Base-by-base conservation (phyloP, 2,888 invertebrate species). In the Elysia crispata region DNA sequence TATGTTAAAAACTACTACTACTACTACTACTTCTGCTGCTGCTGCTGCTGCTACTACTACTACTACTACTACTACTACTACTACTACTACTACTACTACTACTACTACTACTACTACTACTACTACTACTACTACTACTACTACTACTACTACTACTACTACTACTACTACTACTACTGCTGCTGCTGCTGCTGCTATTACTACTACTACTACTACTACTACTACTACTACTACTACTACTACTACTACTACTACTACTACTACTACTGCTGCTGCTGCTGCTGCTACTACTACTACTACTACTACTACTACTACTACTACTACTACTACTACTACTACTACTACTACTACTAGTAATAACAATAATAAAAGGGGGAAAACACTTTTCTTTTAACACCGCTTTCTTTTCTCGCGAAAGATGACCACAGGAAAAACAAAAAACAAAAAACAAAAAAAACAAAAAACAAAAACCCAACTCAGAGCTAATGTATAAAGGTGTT, bases 21-120 rank as follows among this genome's bases (percentile, higher is more conserved):
- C n/a, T n/a, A n/a, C n/a, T n/a, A n/a, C n/a, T n/a, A n/a, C n/a
- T n/a, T n/a, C n/a, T n/a, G n/a, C n/a, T n/a, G n/a, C n/a, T n/a
- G n/a, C n/a, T n/a, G n/a, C n/a, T n/a, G n/a, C 76, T 82, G 72
- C 77, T 81, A 81, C 76, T 82, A 76, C 76, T 82, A 78, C 75
- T 82, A 82, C 81, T 81, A 81, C 77, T 82, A 82, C 77, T 81
- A 81, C 77, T 82, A 81, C 77, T 82, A 81, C 81, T 82, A 77
- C 77, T 82, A 82, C 74, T 81, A 81, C 77, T 82, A 77, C 66
- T 82, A 81, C 75, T 82, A 82, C 80, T 80, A 80, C 72, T 82
- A 80, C 74, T 77, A 82, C 73, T 77, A 77, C 81, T 82, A 54
- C 72, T 82, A 78, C 80, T 82, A 82, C 80, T 81, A 73, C 73